Evolutionary conservation across 2,888 invertebrate genomes (phyloP).

Genomic region (Coleophora flavipennella): DNA sequence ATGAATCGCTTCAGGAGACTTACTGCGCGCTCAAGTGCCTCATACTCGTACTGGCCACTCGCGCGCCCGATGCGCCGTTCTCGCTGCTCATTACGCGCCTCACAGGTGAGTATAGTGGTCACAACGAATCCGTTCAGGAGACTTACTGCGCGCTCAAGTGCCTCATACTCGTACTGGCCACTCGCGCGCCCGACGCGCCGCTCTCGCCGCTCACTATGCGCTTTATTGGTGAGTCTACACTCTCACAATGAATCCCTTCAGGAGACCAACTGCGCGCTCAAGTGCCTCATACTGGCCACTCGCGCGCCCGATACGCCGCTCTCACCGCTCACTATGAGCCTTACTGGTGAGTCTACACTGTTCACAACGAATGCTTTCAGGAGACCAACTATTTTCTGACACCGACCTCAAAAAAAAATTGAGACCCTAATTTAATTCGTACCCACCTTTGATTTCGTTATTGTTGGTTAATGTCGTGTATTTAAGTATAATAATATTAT

Average conservation of each 20-base stretch:
- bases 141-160: slow-evolving; percentile 82
- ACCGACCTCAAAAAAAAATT: too few relatives aligned
- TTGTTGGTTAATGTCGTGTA: too few relatives aligned
- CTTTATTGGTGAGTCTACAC: slow-evolving; percentile 82
- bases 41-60: slow-evolving; percentile 81
- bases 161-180: slow-evolving; percentile 81
- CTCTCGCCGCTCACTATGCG: slow-evolving; percentile 87
- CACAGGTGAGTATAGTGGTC: too few relatives aligned
- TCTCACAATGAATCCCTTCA: slow-evolving; percentile 92
- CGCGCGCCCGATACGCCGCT: slow-evolving; percentile 76
- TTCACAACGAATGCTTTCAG: too few relatives aligned
- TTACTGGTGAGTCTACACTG: slow-evolving; percentile 83
- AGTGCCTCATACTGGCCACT: slow-evolving; percentile 81
- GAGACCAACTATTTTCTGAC: slow-evolving; percentile 85
- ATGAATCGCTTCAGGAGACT: slow-evolving; percentile 86
- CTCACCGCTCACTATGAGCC: slow-evolving; percentile 86
- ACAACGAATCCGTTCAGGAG: slow-evolving; percentile 88
- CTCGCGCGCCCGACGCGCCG: slow-evolving; percentile 76
- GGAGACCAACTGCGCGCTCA: slow-evolving; percentile 81
- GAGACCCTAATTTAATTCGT: too few relatives aligned
- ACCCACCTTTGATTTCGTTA: too few relatives aligned
- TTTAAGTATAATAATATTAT: too few relatives aligned
- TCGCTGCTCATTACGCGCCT: slow-evolving; percentile 89
- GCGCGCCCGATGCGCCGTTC: slow-evolving; percentile 76
- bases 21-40: slow-evolving; percentile 82